A percentile compares a stretch with the other conserved stretches of the same genome.
Evolutionary conservation across 2,888 invertebrate species (phyloP).

Genomic region (Dysmachus trigonus): DNA sequence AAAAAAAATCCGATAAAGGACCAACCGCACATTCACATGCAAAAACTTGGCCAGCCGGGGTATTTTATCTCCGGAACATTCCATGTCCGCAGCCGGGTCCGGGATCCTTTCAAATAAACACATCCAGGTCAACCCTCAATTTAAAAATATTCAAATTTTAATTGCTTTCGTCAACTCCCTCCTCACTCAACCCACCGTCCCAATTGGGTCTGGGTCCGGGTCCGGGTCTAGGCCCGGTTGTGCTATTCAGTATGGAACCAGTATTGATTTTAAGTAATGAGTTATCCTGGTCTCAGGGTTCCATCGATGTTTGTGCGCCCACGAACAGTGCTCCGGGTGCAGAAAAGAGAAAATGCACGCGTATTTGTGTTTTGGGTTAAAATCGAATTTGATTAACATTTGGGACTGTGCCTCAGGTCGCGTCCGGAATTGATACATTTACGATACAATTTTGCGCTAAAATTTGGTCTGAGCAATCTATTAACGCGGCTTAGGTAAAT

Average conservation of each 20-base stretch:
- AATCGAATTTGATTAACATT: conserved; percentile 23
- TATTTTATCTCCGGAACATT: neutral
- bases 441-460: neutral
- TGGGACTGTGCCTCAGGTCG: conserved; percentile 3
- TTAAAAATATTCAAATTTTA: conserved; percentile 38
- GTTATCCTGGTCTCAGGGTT: neutral
- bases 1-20: neutral
- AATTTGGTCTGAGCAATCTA: neutral
- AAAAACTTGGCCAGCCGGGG: neutral
- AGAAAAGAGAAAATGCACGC: neutral
- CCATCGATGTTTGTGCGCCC: neutral
- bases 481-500: neutral
- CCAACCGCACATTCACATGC: neutral
- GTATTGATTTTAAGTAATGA: conserved; percentile 33
- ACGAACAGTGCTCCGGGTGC: neutral
- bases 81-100: neutral
- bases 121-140: conserved; percentile 12
- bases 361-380: neutral
- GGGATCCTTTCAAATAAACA: conserved; percentile 26
- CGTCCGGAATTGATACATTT: neutral
- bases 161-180: conserved; percentile 13
- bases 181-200: neutral
- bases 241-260: neutral
- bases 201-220: neutral
- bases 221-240: neutral